Evolutionary conservation across 2,888 invertebrate genomes (phyloP).

Genomic region (Nephrotoma appendiculata): DNA sequence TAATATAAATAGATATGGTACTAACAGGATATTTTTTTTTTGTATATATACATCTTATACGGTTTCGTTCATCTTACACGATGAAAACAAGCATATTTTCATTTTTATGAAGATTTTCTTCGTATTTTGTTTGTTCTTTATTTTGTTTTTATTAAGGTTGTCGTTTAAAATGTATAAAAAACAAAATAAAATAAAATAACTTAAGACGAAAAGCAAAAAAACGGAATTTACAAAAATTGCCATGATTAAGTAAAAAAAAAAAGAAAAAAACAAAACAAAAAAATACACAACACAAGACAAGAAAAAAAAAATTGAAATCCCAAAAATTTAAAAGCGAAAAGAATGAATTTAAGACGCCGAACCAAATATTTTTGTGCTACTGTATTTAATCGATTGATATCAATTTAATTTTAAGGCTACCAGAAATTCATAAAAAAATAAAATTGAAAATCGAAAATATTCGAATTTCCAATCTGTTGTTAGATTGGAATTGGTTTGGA

Average conservation of each 20-base stretch:
- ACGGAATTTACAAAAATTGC: not conserved
- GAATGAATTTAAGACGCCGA: slow-evolving; percentile 4
- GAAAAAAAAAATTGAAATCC: not conserved
- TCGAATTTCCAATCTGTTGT: not conserved
- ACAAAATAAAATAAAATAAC: not conserved
- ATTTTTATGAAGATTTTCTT: not conserved
- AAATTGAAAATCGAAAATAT: not conserved
- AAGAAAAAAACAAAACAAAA: not conserved
- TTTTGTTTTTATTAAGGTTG: not conserved
- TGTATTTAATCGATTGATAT: slow-evolving; percentile 4
- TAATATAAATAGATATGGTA: not conserved
- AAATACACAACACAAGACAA: not conserved
- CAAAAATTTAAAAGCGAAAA: slow-evolving; percentile 2
- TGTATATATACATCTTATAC: not conserved
- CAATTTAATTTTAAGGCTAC: slow-evolving; percentile 1
- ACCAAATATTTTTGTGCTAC: slow-evolving; percentile 1
- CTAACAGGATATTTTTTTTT: not conserved
- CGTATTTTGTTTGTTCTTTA: not conserved
- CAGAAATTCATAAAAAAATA: not conserved
- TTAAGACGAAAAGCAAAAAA: not conserved
- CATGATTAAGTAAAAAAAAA: not conserved
- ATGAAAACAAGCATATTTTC: not conserved
- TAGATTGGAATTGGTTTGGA: not conserved
- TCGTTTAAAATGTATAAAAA: not conserved
- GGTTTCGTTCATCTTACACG: not conserved